Evolutionary conservation across 2,797 vertebrate genomes (phyloP).

Genomic region (Gallinago solitaria): DNA sequence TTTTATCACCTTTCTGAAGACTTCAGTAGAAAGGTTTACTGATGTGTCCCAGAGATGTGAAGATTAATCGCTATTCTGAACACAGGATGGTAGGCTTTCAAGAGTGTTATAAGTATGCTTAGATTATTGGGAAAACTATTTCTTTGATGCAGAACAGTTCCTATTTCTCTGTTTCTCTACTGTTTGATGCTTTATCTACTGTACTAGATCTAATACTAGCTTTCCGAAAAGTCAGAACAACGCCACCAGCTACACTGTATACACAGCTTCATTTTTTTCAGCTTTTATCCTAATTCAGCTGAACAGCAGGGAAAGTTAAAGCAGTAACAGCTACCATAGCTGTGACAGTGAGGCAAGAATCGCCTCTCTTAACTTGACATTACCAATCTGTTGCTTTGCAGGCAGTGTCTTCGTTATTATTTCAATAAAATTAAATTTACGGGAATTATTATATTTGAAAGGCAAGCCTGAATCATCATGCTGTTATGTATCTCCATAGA

Average conservation of each 20-base stretch:
- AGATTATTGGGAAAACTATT: background rate
- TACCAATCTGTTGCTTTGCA: background rate
- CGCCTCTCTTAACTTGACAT: background rate
- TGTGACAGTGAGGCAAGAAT: background rate
- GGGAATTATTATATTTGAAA: background rate
- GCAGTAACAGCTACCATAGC: accelerated
- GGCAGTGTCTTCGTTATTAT: background rate
- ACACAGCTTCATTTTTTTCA: background rate
- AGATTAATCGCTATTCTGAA: background rate
- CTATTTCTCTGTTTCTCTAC: background rate
- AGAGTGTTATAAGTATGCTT: background rate
- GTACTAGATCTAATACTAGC: background rate
- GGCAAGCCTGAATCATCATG: background rate
- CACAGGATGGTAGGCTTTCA: background rate
- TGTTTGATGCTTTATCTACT: background rate
- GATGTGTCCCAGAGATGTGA: background rate
- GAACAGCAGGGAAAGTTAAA: background rate
- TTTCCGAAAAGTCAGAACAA: background rate
- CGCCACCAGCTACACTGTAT: background rate
- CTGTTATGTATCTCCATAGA: background rate
- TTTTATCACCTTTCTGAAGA: background rate
- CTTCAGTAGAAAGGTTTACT: background rate
- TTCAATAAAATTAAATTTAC: background rate
- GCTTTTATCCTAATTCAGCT: background rate
- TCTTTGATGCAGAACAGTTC: background rate